phyloP scores from a whole-genome alignment of 2,113 vertebrate species.

The Aramus guarauna region DNA sequence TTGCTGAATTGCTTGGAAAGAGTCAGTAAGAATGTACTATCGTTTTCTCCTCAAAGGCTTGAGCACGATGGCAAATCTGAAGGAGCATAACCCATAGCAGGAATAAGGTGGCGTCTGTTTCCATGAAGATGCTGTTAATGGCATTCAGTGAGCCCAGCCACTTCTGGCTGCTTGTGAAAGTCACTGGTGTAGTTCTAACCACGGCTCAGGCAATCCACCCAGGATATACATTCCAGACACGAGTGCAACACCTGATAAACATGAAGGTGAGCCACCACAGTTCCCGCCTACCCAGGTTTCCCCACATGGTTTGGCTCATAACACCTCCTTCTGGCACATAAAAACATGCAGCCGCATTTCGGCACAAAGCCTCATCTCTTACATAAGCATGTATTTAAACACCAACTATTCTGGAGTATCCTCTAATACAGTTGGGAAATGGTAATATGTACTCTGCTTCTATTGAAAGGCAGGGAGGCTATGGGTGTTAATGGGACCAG shows the following conservation, averaged over 20 bases:
- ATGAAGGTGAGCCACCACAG: not conserved
- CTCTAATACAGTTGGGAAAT: not conserved
- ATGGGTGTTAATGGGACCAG: not conserved
- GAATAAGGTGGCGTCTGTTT: not conserved
- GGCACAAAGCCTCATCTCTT: not conserved
- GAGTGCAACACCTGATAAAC: not conserved
- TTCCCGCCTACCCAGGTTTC: not conserved
- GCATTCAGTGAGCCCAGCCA: not conserved
- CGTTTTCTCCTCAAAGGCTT: not conserved
- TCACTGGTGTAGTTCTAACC: not conserved
- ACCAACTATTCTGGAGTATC: not conserved
- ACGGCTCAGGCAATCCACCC: not conserved
- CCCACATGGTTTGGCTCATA: not conserved
- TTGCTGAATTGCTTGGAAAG: not conserved
- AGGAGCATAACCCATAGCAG: not conserved
- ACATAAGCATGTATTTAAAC: not conserved
- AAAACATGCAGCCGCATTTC: not conserved
- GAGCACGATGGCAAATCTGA: not conserved
- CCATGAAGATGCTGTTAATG: not conserved
- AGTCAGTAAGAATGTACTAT: not conserved
- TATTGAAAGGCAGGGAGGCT: not conserved
- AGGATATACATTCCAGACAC: not conserved
- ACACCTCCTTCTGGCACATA: not conserved
- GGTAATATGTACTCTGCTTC: not conserved
- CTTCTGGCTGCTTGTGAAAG: not conserved